Base-by-base conservation (phyloP, 1,140 invertebrate genomes). In the Drosophila sucinea region DNA sequence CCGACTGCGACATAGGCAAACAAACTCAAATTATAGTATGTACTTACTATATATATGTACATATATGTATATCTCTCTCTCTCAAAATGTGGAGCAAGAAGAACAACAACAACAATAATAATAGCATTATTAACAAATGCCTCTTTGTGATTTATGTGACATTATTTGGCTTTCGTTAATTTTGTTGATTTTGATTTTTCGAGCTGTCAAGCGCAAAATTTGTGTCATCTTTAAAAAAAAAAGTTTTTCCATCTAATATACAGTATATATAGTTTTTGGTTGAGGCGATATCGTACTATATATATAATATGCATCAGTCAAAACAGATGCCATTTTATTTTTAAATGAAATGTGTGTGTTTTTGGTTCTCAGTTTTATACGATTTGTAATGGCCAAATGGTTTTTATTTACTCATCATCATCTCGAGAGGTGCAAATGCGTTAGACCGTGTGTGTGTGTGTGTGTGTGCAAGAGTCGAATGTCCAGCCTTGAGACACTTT, bases 401-500 rank as follows among this genome's bases (percentile, higher is more conserved):
- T 86, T 74, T 44, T 44, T 51, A 38, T 38, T 38, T 38, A 38
- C 35, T 51, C 25, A 51, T 51, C 44, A 10, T 51, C 44, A 10
- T 51, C 44, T 51, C 8, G 62, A 64, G 62, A 64, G 62, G 29
- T 55, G 44, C 32, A 10, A 44, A 11, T 47, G 27, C 33, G 40
- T 29, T 62, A 29, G 60, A 23, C 25, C 54, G 64, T 38, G 27
- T 60, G 38, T 38, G 38, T 61, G 29, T 55, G n/a, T 30, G 60
- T 69, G 76, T 54, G 72, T 67, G 57, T 47, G 55, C 40, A 41
- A 57, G 56, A 70, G 81, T 70, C 77, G 70, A 70, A 69, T 51
- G 56, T 61, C 69, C 79, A 77, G 83, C 83, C 83, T 87, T 87
- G 79, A 77, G 79, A 87, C 67, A 79, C 69, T 67, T 71, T 55